phyloP scores from a whole-genome alignment of 2,888 invertebrate species.

The Oeneis ivallda region DNA sequence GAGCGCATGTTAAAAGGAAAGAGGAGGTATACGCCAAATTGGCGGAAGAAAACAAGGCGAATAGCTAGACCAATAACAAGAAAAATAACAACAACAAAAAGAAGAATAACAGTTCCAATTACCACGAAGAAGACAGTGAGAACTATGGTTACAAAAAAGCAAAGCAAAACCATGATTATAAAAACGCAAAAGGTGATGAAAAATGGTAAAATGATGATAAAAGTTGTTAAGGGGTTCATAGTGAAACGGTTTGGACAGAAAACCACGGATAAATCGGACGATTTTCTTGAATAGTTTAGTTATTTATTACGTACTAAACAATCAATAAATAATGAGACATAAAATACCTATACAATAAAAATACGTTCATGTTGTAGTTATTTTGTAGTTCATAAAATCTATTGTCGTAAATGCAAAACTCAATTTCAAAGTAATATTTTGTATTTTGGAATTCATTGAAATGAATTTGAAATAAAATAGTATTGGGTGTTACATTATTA shows the following conservation, averaged over 20 bases:
- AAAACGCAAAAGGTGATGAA: constrained; percentile 14
- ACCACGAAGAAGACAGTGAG: constrained; percentile 7
- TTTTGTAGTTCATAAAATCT: constrained; percentile 6
- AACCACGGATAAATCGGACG: constrained; percentile 45
- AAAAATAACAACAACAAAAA: neutral
- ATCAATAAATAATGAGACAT: neutral
- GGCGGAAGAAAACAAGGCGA: constrained; percentile 32
- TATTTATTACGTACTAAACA: neutral
- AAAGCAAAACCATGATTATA: constrained; percentile 16
- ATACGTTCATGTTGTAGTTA: neutral
- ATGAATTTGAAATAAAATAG: neutral
- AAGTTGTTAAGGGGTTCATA: constrained; percentile 48
- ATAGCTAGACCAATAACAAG: constrained; percentile 14
- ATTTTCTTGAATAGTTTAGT: constrained; percentile 46
- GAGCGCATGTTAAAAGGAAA: constrained; percentile 46
- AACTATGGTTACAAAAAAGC: constrained; percentile 24
- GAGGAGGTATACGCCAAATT: constrained; percentile 47
- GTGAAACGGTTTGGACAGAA: constrained; percentile 24
- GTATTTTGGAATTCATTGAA: neutral
- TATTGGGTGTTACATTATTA: neutral
- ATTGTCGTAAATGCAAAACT: neutral
- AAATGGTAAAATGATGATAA: constrained; percentile 49
- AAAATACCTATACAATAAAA: neutral
- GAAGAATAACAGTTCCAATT: neutral
- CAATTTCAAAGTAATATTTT: neutral